A percentile compares a stretch with the other conserved stretches of the same genome.
phyloP scores from a whole-genome alignment of 2,113 vertebrate genomes.

The Vicugna pacos region DNA sequence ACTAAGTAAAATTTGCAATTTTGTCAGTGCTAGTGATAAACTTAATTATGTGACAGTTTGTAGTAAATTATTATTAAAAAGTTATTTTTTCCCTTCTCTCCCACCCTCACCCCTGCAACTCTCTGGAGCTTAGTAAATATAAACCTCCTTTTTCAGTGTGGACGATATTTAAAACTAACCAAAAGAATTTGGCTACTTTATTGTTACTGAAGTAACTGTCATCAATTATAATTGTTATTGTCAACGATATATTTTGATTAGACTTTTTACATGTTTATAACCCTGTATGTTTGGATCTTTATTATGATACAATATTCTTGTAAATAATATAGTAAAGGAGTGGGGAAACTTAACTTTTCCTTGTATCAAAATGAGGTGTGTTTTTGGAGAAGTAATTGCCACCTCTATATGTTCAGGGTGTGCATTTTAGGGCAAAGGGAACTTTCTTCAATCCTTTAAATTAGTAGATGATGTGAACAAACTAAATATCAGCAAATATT shows the following conservation, averaged over 20 bases:
- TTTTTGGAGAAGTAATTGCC: constrained; percentile 8
- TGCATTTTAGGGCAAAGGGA: constrained; percentile 29
- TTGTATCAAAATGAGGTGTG: background rate
- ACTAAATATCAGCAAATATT: constrained; percentile 42
- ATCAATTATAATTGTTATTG: constrained; percentile 26
- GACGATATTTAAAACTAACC: constrained; percentile 34
- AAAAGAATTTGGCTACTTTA: constrained; percentile 20
- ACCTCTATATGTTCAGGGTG: background rate
- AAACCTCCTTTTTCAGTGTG: background rate
- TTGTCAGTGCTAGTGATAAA: background rate
- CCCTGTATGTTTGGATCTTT: constrained; percentile 24
- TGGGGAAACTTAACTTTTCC: background rate
- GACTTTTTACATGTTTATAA: constrained; percentile 2
- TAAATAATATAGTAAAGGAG: constrained; percentile 4
- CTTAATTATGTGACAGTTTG: background rate
- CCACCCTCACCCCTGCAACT: background rate
- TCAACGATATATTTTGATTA: background rate
- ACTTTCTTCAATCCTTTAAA: constrained; percentile 26
- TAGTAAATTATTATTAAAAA: background rate
- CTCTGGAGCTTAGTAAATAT: constrained; percentile 4
- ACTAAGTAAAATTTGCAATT: background rate
- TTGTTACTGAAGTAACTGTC: constrained; percentile 7
- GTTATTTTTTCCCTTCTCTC: background rate
- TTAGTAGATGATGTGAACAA: constrained; percentile 6
- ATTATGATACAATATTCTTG: constrained; percentile 1